phyloP scores from a whole-genome alignment of 92 coral and sea anemone species.

The Scolanthus callimorphus region DNA sequence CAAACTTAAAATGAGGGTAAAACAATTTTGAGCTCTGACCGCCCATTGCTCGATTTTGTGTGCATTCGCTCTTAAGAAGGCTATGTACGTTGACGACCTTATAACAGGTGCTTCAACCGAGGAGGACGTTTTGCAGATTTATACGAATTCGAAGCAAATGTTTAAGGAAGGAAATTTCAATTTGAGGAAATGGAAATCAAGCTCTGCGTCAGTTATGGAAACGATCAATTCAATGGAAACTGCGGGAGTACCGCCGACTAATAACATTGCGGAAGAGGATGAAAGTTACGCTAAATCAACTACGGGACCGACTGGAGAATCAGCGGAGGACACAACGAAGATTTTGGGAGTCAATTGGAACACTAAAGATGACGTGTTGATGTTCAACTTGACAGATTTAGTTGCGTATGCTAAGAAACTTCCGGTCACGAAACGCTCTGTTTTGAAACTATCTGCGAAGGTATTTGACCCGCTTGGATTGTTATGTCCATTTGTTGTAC shows the following conservation, averaged over 20 bases:
- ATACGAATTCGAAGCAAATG: constrained; percentile 3
- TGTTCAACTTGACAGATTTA: constrained; percentile 12
- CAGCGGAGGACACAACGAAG: constrained; percentile 18
- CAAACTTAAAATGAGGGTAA: too few species aligned
- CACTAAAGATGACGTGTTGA: background rate
- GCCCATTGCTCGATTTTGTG: too few species aligned
- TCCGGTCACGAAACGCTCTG: constrained; percentile 15
- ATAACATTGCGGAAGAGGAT: background rate
- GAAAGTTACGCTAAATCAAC: background rate
- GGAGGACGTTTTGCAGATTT: constrained; percentile 18
- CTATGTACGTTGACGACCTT: too few species aligned
- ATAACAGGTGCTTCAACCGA: constrained; percentile 16
- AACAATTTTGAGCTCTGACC: too few species aligned
- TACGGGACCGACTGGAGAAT: constrained; percentile 6
- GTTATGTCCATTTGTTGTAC: constrained; percentile 12
- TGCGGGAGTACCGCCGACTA: background rate
- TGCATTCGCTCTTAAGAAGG: too few species aligned
- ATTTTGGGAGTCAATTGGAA: constrained; percentile 4
- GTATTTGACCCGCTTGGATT: constrained; percentile 23
- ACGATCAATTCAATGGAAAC: background rate
- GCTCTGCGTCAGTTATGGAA: constrained; percentile 8
- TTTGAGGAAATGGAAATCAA: constrained; percentile 36
- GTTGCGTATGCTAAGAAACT: constrained; percentile 5
- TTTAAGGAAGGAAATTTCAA: constrained; percentile 38
- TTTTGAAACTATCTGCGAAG: constrained; percentile 17